phyloP scores from a whole-genome alignment of 2,888 invertebrate species.

The Drosophila nigritarsus region DNA sequence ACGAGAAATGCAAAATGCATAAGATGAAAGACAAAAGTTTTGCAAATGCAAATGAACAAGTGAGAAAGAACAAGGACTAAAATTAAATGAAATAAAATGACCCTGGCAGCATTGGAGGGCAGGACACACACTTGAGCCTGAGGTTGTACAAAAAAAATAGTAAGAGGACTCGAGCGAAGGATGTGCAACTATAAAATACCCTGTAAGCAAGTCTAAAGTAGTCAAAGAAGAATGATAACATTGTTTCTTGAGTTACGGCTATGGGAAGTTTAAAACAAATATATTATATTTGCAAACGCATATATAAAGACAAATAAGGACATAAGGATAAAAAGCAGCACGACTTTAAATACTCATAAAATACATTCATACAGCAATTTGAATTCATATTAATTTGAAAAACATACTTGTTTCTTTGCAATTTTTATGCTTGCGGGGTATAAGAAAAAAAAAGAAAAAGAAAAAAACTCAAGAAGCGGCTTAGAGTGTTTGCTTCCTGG shows the following conservation, averaged over 20 bases:
- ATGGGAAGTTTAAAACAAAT: neutral
- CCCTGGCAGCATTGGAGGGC: conserved; percentile 73
- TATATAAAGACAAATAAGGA: neutral
- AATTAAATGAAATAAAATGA: conserved; percentile 39
- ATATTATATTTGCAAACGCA: neutral
- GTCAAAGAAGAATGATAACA: neutral
- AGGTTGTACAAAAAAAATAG: conserved; percentile 26
- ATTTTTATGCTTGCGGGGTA: conserved; percentile 14
- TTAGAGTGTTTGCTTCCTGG: conserved; percentile 75
- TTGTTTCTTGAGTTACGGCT: neutral
- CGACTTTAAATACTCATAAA: neutral
- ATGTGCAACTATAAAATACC: conserved; percentile 4
- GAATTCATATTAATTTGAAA: neutral
- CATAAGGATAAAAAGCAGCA: neutral
- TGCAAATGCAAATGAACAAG: conserved; percentile 76
- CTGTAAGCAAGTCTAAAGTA: neutral
- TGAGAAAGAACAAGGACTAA: conserved; percentile 4
- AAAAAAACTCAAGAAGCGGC: conserved; percentile 55
- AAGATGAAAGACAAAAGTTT: conserved; percentile 50
- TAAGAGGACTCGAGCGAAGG: too few relatives aligned
- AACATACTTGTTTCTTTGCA: neutral
- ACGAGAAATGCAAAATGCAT: conserved; percentile 44
- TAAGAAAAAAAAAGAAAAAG: conserved; percentile 14
- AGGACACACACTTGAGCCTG: conserved; percentile 58
- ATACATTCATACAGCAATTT: neutral